Percentiles rank a stretch among this genome's conserved stretches.
Conservation (phyloP, 2,888 invertebrate species). For the Himalopsyche tibetana region DNA sequence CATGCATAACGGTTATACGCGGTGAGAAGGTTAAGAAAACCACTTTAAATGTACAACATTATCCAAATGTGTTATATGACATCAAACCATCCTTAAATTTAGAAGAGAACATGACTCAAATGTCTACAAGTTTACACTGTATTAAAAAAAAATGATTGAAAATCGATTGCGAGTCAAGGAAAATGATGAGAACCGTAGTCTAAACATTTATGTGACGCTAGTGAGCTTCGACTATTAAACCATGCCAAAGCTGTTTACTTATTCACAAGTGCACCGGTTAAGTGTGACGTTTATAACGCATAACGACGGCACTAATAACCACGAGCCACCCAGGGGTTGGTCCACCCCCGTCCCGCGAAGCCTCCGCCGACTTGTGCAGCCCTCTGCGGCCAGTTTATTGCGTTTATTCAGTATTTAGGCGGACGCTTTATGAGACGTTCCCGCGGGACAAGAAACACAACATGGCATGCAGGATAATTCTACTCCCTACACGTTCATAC, state of each 20-base stretch:
- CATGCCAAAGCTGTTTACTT: constrained; percentile 50
- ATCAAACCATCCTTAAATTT: too few relatives aligned
- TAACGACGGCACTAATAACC: constrained; percentile 56
- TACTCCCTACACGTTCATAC: background rate
- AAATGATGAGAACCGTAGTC: too few relatives aligned
- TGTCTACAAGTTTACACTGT: too few relatives aligned
- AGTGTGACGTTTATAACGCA: constrained; percentile 52
- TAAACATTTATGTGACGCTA: background rate
- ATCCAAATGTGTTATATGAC: too few relatives aligned
- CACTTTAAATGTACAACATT: too few relatives aligned
- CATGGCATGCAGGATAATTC: background rate
- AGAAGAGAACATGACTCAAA: too few relatives aligned
- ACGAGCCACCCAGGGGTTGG: constrained; percentile 38
- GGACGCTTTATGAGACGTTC: constrained; percentile 59
- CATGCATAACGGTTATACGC: too few relatives aligned
- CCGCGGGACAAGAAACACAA: constrained; percentile 50
- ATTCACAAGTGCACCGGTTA: constrained; percentile 48
- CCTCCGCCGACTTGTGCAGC: constrained; percentile 2
- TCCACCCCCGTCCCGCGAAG: constrained; percentile 40
- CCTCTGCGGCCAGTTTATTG: constrained; percentile 61
- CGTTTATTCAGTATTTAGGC: constrained; percentile 62
- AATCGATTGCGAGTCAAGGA: too few relatives aligned
- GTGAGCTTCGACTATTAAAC: constrained; percentile 41
- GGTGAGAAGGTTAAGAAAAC: too few relatives aligned
- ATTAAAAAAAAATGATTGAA: too few relatives aligned